Evolutionary conservation across 2,888 invertebrate genomes (phyloP).

Genomic region (Hypsopygia costalis): DNA sequence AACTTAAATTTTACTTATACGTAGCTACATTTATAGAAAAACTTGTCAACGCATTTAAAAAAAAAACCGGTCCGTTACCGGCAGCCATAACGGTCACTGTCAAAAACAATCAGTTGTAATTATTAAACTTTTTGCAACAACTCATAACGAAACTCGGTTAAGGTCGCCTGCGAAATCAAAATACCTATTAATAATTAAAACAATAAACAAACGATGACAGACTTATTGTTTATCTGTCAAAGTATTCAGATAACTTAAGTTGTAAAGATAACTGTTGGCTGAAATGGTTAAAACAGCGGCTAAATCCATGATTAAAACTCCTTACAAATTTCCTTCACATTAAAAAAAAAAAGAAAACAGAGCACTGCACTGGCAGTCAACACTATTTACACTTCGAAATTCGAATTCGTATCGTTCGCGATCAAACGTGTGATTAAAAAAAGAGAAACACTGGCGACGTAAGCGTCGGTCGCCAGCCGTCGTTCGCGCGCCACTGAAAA

Average conservation of each 20-base stretch:
- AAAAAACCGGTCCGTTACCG: background rate
- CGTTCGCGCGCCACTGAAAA: constrained; percentile 65
- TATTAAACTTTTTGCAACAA: constrained; percentile 2
- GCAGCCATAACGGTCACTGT: background rate
- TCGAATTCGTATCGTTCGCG: constrained; percentile 32
- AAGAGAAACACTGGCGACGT: too few species aligned
- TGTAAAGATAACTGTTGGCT: constrained; percentile 12
- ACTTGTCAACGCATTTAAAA: too few species aligned
- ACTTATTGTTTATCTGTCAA: constrained; percentile 5
- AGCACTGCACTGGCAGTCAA: constrained; percentile 41
- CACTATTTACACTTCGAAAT: constrained; percentile 38
- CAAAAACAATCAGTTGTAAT: constrained; percentile 11
- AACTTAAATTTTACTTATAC: too few species aligned
- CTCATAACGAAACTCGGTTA: constrained; percentile 27
- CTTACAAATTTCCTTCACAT: constrained; percentile 32
- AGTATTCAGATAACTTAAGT: constrained; percentile 10
- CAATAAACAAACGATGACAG: background rate
- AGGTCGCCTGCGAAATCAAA: constrained; percentile 20
- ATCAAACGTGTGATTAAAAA: constrained; percentile 29
- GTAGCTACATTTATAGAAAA: too few species aligned
- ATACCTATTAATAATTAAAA: background rate
- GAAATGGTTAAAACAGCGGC: background rate
- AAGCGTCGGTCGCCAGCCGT: constrained; percentile 58
- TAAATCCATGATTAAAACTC: background rate
- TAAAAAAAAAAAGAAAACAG: constrained; percentile 14